phyloP scores from a whole-genome alignment of 35 echinoderm and acorn worm species.

The Apostichopus parvimensis region DNA sequence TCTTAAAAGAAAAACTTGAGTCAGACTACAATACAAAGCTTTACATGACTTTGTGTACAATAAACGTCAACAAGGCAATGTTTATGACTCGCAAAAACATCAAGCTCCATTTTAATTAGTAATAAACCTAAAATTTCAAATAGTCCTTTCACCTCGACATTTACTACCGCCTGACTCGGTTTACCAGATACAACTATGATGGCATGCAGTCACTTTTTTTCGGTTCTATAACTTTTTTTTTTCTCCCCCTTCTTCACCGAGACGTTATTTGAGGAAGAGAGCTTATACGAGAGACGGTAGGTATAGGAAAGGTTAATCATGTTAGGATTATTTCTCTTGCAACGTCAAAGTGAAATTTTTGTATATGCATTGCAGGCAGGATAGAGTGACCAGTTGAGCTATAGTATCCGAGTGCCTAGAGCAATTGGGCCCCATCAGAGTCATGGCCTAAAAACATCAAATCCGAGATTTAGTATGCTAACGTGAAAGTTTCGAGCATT shows the following conservation, averaged over 20 bases:
- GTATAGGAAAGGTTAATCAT: background rate
- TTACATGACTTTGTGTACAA: background rate
- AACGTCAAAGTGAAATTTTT: background rate
- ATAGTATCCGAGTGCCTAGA: no score
- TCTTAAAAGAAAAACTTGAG: background rate
- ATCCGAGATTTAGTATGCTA: no score
- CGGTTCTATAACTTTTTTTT: background rate
- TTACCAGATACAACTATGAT: background rate
- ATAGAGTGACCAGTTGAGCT: no score
- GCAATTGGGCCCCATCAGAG: no score
- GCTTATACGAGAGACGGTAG: background rate
- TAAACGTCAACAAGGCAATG: background rate
- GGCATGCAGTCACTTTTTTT: background rate
- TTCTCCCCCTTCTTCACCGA: background rate
- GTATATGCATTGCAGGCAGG: no score
- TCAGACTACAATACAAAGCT: background rate
- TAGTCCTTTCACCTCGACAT: conserved; percentile 2
- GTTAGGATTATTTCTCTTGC: background rate
- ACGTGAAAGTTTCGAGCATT: no score
- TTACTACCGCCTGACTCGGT: background rate
- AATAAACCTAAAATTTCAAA: conserved; percentile 3
- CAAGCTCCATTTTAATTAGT: background rate
- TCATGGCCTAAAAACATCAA: no score
- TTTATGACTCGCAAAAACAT: conserved; percentile 15
- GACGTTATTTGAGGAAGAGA: background rate